Percentiles rank a stretch among this genome's conserved stretches.
Conservation (phyloP, 2,113 vertebrate species). For the Pogona vitticeps region DNA sequence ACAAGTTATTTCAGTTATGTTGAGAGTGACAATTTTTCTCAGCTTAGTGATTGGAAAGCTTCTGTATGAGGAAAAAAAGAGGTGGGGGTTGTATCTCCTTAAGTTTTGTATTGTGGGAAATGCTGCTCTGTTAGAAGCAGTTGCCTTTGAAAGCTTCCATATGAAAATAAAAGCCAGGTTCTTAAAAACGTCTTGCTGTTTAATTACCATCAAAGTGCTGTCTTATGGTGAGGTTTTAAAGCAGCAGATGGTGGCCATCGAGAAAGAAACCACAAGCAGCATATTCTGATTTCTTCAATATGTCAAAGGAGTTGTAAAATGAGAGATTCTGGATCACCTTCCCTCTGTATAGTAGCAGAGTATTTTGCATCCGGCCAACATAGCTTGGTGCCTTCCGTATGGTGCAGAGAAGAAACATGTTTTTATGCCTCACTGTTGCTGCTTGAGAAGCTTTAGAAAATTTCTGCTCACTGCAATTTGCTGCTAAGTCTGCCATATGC, state of each 20-base stretch:
- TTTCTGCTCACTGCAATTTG: not conserved
- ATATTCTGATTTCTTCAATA: not conserved
- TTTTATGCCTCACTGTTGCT: not conserved
- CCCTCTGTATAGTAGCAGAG: not conserved
- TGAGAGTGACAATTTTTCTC: no score
- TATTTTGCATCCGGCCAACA: not conserved
- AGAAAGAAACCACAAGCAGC: not conserved
- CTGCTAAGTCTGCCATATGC: not conserved
- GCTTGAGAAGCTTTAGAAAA: not conserved
- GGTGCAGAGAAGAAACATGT: not conserved
- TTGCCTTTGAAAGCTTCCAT: not conserved
- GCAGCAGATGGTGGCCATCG: not conserved
- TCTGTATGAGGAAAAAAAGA: not conserved
- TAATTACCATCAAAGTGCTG: constrained; percentile 7
- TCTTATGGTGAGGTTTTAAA: not conserved
- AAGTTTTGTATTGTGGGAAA: not conserved
- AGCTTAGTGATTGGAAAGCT: not conserved
- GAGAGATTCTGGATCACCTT: not conserved
- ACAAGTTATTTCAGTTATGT: no score
- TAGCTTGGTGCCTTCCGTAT: not conserved
- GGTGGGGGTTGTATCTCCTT: not conserved
- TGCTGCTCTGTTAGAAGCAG: not conserved
- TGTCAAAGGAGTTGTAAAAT: not conserved
- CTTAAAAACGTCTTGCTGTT: not conserved
- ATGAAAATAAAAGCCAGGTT: not conserved